Evolutionary conservation across 2,888 invertebrate genomes (phyloP).

Genomic region (Lasiommata megera): DNA sequence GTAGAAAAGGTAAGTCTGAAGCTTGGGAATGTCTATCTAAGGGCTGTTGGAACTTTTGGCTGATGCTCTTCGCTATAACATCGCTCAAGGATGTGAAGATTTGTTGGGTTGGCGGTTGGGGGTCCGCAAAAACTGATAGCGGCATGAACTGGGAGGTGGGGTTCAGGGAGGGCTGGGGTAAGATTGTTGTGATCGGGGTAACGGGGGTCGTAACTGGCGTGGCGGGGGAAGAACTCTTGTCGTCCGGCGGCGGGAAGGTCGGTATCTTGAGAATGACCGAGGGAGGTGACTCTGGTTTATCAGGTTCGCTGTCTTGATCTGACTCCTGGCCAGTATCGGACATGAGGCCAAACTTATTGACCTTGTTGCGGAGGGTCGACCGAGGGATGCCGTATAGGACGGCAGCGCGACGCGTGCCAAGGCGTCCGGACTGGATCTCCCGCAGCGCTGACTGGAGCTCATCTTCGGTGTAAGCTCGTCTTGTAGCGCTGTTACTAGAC

Average conservation of each 20-base stretch:
- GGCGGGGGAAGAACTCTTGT: slow-evolving; percentile 71
- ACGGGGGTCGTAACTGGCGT: slow-evolving; percentile 68
- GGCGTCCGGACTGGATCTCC: slow-evolving; percentile 95
- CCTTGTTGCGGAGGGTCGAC: slow-evolving; percentile 97
- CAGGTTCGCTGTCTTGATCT: slow-evolving; percentile 73
- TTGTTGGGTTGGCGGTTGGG: slow-evolving; percentile 78
- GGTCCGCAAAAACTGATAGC: slow-evolving; percentile 70
- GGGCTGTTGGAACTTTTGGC: slow-evolving; percentile 89
- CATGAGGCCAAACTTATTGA: slow-evolving; percentile 87
- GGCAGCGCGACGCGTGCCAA: slow-evolving; percentile 96
- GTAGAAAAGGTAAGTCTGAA: slow-evolving; percentile 59
- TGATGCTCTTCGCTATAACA: slow-evolving; percentile 95
- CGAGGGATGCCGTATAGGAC: slow-evolving; percentile 98
- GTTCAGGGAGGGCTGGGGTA: slow-evolving; percentile 56
- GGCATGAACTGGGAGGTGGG: slow-evolving; percentile 73
- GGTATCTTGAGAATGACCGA: slow-evolving; percentile 95
- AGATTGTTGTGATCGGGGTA: slow-evolving; percentile 72
- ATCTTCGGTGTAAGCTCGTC: slow-evolving; percentile 96
- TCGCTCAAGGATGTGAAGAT: slow-evolving; percentile 88
- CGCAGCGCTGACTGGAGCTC: slow-evolving; percentile 96
- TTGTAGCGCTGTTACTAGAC: slow-evolving; percentile 78
- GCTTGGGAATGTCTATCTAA: slow-evolving; percentile 68
- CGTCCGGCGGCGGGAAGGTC: slow-evolving; percentile 88
- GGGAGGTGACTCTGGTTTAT: slow-evolving; percentile 79
- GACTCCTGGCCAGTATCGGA: slow-evolving; percentile 76